Evolutionary conservation across 2,113 vertebrate species (phyloP).

Genomic region (Lepisosteus osseus): DNA sequence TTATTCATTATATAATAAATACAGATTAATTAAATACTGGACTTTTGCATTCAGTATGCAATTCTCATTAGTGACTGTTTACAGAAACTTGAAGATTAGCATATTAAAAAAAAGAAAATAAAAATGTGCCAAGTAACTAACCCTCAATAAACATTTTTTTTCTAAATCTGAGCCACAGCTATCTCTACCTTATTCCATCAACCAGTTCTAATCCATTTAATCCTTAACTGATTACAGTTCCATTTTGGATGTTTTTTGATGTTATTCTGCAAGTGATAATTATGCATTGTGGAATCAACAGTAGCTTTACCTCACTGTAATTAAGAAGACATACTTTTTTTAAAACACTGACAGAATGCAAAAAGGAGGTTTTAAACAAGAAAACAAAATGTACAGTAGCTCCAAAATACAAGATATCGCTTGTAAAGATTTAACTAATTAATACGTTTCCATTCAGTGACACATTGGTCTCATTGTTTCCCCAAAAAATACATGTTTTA

Average conservation of each 20-base stretch:
- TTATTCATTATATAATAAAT: no score
- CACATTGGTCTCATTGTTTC: no score
- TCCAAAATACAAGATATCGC: no score
- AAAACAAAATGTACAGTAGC: no score
- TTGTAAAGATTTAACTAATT: no score
- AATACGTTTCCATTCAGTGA: no score
- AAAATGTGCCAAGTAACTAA: conserved; percentile 5
- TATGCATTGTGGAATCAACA: conserved; percentile 51
- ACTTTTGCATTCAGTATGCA: no score
- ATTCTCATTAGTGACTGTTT: conserved; percentile 9
- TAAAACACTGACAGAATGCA: no score
- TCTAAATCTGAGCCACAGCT: conserved; percentile 35
- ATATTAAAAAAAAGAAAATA: conserved; percentile 27
- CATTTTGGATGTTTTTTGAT: conserved; percentile 33
- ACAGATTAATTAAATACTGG: no score
- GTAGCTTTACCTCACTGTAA: conserved; percentile 43
- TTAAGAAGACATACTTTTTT: no score
- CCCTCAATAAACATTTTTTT: conserved; percentile 24
- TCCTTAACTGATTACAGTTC: conserved; percentile 46
- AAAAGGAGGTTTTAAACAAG: no score
- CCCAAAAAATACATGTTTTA: no score
- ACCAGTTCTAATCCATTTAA: conserved; percentile 52
- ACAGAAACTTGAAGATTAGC: conserved; percentile 29
- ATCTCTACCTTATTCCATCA: conserved; percentile 24
- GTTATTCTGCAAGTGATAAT: conserved; percentile 39